Base-by-base conservation (phyloP, 2,888 invertebrate genomes). In the Trachelus troglodyta region DNA sequence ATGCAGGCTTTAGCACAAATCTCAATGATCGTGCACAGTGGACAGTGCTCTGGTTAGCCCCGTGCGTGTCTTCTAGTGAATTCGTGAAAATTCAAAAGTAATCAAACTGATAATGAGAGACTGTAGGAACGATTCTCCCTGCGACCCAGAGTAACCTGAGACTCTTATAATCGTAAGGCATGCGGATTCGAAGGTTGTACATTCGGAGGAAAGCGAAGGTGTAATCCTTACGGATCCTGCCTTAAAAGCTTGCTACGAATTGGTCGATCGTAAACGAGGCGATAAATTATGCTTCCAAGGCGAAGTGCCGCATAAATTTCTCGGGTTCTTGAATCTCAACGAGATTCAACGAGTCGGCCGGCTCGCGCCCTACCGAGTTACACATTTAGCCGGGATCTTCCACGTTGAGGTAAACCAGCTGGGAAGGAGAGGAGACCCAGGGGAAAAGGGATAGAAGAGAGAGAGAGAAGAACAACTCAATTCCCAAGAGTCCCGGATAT, bases 201-300 rank as follows among this genome's bases (percentile, higher is more conserved):
- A 23, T 56, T 56, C 9, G 15, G 9, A 56, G 56, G 56, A 56
- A 56, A 56, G 56, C 6, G 56, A 56, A 56, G 56, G 56, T 56
- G 56, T 56, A 56, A 56, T 56, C 56, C 56, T 56, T 9, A 23
- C 56, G 56, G 56, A 56, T 56, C 23, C 56, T 2, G 23, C 56
- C 56, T 56, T 56, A 56, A 56, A 56, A 56, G 56, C 23, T 9
- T 15, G 9, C 56, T 56, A 56, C 56, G 56, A 56, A 56, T 56
- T 56, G 56, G 56, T 23, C 56, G 56, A 56, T 56, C 56, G 56
- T 56, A 56, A 56, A 56, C 56, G 56, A 56, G 71, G 71, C 33
- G 71, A 71, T 71, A 71, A 71, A 71, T 71, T 71, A 71, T 71
- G 71, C 23, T 34, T 31, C 71, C 71, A 34, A 71, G 71, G 31